These are phyloP conservation scores for Sebastes schlegelii DNA, from an alignment of 2,113 vertebrate genomes.

Conservation along the genomic window DNA sequence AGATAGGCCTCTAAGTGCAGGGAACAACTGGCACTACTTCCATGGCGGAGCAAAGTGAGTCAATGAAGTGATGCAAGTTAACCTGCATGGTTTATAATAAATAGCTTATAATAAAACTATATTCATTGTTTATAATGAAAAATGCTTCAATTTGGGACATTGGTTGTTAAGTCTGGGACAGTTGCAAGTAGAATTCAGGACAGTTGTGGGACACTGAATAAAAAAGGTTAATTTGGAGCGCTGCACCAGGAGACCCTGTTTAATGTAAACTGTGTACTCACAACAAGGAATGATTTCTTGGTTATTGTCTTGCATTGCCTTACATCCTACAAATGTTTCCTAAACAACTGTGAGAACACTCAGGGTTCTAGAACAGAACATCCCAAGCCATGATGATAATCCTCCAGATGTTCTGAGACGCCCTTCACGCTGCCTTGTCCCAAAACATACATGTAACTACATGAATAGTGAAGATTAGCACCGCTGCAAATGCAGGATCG, in stretches of 20 bases:
- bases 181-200: too few relatives aligned
- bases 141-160: too few relatives aligned
- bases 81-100: too few relatives aligned
- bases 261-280: neutral
- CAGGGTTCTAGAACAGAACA: neutral
- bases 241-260: neutral
- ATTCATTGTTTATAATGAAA: too few relatives aligned
- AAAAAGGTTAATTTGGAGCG: too few relatives aligned
- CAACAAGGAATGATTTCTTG: neutral
- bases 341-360: neutral
- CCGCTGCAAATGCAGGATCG: slow-evolving; percentile 43
- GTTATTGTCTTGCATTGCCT: neutral
- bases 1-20: too few relatives aligned
- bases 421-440: neutral
- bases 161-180: too few relatives aligned
- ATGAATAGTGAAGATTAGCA: slow-evolving; percentile 35
- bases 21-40: too few relatives aligned
- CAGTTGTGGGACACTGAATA: too few relatives aligned
- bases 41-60: too few relatives aligned
- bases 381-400: neutral
- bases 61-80: too few relatives aligned
- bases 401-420: slow-evolving; percentile 47
- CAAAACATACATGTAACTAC: slow-evolving; percentile 16
- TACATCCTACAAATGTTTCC: neutral
- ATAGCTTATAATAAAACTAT: too few relatives aligned